Evolutionary conservation across 2,113 vertebrate genomes (phyloP), one percentile per base, ranked within the genome.

Genomic region (Macrotis lagotis): DNA sequence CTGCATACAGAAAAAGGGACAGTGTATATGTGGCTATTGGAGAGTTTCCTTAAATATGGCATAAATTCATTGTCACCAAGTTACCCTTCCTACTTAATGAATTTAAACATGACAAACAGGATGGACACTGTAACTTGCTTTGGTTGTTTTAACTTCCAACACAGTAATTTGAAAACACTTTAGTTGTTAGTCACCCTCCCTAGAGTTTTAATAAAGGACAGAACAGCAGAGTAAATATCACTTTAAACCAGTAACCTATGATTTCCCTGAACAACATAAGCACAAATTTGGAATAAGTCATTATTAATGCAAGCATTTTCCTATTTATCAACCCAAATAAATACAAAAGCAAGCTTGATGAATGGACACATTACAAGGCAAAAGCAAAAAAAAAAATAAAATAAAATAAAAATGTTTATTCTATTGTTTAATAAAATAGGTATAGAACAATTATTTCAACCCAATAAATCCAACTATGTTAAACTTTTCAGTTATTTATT

Each of bases 31-130:
- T 37, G 91, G 0, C 53, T 52, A 50, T 89, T 25, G 59, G 74
- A 93, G 51, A 90, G 26, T 44, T 48, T 92, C 31, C 83, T 93
- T 95, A 88, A 92, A 50, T 25, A 88, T 50, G 88, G 89, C 49
- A 47, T 12, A 16, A 93, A 90, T 51, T 91, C 89, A 90, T 12
- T 90, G 19, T 22, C 94, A 74, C n/a, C 51, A 88, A 90, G 31
- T 51, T 89, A n/a, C 10, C 48, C 50, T 19, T 91, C 90, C 22
- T 93, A 48, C 10, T 94, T 89, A 95, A 83, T 83, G 11, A 51
- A 51, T 90, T 74, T 89, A 95, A 90, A 91, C 44, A 28, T 3
- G n/a, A 91, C 4, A 52, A 83, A 90, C 91, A 95, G 55, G 51
- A 94, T 44, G 48, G 88, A 90, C 19, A 55, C 25, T 25, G 55